A percentile compares a stretch with the other conserved stretches of the same genome.
phyloP scores from a whole-genome alignment of 2,797 vertebrate genomes.

The Sebastiscus tertius region DNA sequence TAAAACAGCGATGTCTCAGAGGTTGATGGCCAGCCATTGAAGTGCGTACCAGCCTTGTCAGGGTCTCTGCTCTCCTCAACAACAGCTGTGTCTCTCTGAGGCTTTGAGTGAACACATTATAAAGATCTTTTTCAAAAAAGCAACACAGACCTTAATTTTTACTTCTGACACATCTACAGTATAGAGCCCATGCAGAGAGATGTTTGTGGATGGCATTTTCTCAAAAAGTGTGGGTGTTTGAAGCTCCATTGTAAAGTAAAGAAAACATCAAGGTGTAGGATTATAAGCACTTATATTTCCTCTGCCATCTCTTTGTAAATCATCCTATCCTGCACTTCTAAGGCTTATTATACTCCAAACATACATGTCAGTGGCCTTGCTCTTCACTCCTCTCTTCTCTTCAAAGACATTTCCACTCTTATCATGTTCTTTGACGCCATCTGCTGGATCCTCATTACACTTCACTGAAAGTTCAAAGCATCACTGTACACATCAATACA shows the following conservation, averaged over 20 bases:
- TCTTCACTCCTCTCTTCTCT: not conserved
- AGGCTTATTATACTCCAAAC: not conserved
- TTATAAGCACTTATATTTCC: not conserved
- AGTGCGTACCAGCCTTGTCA: constrained; percentile 25
- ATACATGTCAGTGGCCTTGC: not conserved
- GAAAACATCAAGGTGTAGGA: not conserved
- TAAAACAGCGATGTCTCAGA: constrained; percentile 40
- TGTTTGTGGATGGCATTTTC: not conserved
- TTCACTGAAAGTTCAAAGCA: not conserved
- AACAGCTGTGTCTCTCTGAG: constrained; percentile 16
- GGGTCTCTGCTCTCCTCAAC: constrained; percentile 41
- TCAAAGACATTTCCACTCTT: not conserved
- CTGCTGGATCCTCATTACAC: constrained; percentile 84
- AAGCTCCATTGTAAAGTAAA: not conserved
- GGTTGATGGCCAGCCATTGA: constrained; percentile 48
- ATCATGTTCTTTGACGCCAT: constrained; percentile 85
- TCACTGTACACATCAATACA: not conserved
- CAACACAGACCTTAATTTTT: not conserved
- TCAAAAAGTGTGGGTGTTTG: not conserved
- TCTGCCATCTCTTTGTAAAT: not conserved
- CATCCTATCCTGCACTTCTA: not conserved
- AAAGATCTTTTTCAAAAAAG: not conserved
- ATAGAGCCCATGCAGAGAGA: not conserved
- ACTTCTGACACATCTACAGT: not conserved
- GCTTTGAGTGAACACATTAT: not conserved